phyloP scores from a whole-genome alignment of 2,113 vertebrate species.

The Benitochromis conjunctus region DNA sequence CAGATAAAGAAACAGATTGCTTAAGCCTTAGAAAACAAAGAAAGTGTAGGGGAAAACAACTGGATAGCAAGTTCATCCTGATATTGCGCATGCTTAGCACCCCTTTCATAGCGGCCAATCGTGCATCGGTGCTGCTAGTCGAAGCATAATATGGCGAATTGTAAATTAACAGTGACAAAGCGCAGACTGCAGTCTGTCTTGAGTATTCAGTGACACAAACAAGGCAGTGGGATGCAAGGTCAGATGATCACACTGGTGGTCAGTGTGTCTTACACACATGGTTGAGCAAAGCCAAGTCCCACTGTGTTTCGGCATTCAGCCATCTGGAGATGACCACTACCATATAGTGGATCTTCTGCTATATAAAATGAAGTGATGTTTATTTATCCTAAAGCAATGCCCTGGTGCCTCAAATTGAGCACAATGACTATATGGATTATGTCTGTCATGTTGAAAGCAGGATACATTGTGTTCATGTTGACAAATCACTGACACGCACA shows the following conservation, averaged over 20 bases:
- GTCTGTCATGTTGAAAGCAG: neutral
- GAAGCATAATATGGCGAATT: neutral
- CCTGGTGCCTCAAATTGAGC: neutral
- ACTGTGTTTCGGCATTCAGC: conserved; percentile 50
- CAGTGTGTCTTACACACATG: conserved; percentile 63
- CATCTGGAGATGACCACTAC: conserved; percentile 57
- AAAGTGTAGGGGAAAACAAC: neutral
- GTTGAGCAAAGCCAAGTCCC: conserved; percentile 53
- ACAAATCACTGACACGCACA: neutral
- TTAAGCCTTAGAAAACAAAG: neutral
- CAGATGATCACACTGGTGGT: conserved; percentile 59
- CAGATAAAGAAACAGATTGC: neutral
- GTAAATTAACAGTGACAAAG: neutral
- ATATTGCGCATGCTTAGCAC: neutral
- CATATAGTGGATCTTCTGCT: neutral
- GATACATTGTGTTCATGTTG: neutral
- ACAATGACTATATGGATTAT: neutral
- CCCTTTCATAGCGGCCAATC: neutral
- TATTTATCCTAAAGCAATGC: neutral
- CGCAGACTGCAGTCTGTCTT: neutral
- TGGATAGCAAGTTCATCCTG: neutral
- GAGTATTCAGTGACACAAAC: conserved; percentile 6
- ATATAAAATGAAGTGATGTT: neutral
- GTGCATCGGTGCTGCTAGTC: neutral
- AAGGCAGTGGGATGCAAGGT: conserved; percentile 36